Conservation (phyloP, 2,113 vertebrate genomes). For the Oreocharis arfaki region DNA sequence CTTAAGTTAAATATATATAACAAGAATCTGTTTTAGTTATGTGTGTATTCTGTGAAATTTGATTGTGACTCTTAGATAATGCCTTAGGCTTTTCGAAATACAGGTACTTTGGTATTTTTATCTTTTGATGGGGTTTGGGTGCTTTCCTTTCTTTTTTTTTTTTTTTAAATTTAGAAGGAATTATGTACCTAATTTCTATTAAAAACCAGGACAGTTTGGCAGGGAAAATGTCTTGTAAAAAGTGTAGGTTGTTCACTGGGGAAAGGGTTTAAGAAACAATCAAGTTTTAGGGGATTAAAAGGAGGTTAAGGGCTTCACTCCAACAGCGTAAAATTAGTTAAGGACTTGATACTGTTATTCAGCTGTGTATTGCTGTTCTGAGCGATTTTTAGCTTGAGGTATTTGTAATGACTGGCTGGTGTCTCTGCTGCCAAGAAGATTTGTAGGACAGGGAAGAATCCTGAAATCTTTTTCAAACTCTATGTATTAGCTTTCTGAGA, state of each 20-base stretch:
- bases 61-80: neutral
- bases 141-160: neutral
- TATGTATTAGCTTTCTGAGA: neutral
- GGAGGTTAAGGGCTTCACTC: neutral
- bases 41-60: neutral
- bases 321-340: neutral
- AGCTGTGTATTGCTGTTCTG: neutral
- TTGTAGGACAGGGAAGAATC: neutral
- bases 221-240: neutral
- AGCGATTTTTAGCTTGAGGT: neutral
- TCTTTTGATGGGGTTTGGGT: neutral
- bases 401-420: neutral
- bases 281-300: neutral
- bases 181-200: neutral
- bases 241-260: neutral
- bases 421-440: neutral
- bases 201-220: neutral
- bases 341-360: neutral
- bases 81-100: neutral
- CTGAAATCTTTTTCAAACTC: neutral
- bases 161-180: neutral
- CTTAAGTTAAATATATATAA: neutral
- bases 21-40: neutral
- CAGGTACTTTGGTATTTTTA: neutral
- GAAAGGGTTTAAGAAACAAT: neutral